Evolutionary conservation across 2,797 vertebrate genomes (phyloP).

Genomic region (Peromyscus aztecus): DNA sequence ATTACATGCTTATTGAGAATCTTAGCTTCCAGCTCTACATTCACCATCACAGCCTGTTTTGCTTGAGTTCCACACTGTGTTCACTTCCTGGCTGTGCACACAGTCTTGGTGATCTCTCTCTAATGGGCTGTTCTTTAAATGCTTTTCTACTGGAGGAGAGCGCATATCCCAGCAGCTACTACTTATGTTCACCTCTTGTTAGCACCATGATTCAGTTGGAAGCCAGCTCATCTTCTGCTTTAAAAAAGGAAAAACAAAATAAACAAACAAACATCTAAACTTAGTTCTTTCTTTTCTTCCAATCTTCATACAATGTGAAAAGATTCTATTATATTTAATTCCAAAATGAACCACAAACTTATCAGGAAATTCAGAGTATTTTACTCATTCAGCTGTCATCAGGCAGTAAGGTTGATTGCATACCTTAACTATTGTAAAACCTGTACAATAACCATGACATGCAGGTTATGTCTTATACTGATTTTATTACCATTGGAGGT

Average conservation of each 20-base stretch:
- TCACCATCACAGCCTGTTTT: not conserved
- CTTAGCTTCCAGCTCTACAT: no score
- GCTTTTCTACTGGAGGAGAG: not conserved
- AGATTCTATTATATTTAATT: not conserved
- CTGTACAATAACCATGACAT: not conserved
- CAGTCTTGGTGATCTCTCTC: not conserved
- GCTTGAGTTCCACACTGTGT: not conserved
- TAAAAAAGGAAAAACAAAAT: no score
- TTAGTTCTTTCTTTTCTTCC: not conserved
- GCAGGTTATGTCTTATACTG: no score
- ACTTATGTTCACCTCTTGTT: not conserved
- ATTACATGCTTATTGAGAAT: not conserved
- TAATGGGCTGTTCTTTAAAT: not conserved
- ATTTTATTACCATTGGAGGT: not conserved
- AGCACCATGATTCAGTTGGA: not conserved
- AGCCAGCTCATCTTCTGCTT: not conserved
- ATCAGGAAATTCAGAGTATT: not conserved
- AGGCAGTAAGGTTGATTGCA: not conserved
- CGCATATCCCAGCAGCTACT: no score
- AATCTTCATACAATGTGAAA: not conserved
- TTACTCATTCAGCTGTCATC: not conserved
- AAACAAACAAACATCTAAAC: not conserved
- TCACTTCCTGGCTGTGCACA: no score
- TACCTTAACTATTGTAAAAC: not conserved
- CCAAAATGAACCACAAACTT: not conserved